A percentile compares a stretch with the other conserved stretches of the same genome.
phyloP scores from a whole-genome alignment of 2,113 vertebrate species.

The Tragulus kanchil region DNA sequence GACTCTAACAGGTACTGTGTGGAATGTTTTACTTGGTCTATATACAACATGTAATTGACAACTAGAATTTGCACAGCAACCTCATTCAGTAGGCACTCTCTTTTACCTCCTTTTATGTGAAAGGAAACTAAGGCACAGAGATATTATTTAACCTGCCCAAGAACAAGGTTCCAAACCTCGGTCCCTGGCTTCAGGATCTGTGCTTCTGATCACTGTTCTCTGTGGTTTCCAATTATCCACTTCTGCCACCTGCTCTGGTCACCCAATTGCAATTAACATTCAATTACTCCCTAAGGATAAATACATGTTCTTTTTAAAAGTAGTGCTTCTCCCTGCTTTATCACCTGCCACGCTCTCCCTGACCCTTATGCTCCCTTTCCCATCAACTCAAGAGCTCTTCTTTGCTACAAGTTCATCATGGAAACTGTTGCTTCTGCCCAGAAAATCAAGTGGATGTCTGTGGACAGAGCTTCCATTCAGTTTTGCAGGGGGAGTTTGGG shows the following conservation, averaged over 20 bases:
- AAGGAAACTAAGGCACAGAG: neutral
- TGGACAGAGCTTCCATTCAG: neutral
- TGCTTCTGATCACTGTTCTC: fast-evolving
- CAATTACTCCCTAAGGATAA: neutral
- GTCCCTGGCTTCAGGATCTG: neutral
- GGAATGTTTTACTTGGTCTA: no score
- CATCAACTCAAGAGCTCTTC: neutral
- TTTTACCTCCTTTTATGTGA: neutral
- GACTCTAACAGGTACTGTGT: no score
- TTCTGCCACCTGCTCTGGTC: neutral
- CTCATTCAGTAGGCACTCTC: neutral
- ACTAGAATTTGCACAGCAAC: neutral
- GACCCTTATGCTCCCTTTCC: neutral
- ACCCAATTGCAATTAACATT: neutral
- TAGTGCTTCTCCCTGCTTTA: neutral
- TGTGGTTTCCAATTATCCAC: neutral
- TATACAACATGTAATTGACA: neutral
- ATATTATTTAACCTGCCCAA: neutral
- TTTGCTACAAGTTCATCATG: neutral
- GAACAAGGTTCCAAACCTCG: neutral
- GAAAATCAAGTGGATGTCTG: neutral
- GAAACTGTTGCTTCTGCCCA: neutral
- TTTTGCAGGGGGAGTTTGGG: neutral
- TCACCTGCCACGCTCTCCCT: neutral
- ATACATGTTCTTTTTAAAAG: neutral